Evolutionary conservation across 2,797 vertebrate species (phyloP).

Genomic region (Sylvilagus floridanus): DNA sequence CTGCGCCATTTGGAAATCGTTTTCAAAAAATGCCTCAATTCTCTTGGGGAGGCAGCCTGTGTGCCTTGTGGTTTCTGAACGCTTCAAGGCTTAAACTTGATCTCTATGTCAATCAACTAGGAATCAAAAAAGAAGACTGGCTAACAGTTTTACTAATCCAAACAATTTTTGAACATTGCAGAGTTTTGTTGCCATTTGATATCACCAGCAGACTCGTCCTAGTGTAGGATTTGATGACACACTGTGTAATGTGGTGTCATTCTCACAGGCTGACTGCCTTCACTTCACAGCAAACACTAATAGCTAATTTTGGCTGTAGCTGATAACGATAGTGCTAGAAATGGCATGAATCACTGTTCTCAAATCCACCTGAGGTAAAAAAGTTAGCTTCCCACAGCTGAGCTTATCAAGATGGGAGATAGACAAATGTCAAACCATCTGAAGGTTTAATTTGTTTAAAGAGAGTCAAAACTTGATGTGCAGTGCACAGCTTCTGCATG

Average conservation of each 20-base stretch:
- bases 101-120: constrained; percentile 85
- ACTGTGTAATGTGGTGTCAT: constrained; percentile 79
- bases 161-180: constrained; percentile 85
- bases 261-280: constrained; percentile 81
- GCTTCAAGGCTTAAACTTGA: constrained; percentile 85
- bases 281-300: constrained; percentile 84
- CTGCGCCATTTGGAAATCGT: constrained; percentile 89
- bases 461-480: not conserved
- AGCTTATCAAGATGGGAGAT: constrained; percentile 63
- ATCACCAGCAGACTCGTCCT: constrained; percentile 50
- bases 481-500: not conserved
- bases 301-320: constrained; percentile 81
- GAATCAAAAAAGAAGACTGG: constrained; percentile 83
- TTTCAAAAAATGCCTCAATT: constrained; percentile 84
- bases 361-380: constrained; percentile 78
- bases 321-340: constrained; percentile 81
- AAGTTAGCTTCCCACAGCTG: constrained; percentile 74
- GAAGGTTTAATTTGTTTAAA: constrained; percentile 60
- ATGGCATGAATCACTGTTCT: constrained; percentile 71
- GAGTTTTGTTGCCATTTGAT: constrained; percentile 81
- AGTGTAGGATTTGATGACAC: constrained; percentile 76
- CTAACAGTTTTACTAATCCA: constrained; percentile 85
- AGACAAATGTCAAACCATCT: constrained; percentile 54
- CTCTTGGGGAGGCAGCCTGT: constrained; percentile 78
- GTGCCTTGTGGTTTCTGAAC: constrained; percentile 83